Base-by-base conservation (phyloP, 2,888 invertebrate species). In the Leucophora obtusa region DNA sequence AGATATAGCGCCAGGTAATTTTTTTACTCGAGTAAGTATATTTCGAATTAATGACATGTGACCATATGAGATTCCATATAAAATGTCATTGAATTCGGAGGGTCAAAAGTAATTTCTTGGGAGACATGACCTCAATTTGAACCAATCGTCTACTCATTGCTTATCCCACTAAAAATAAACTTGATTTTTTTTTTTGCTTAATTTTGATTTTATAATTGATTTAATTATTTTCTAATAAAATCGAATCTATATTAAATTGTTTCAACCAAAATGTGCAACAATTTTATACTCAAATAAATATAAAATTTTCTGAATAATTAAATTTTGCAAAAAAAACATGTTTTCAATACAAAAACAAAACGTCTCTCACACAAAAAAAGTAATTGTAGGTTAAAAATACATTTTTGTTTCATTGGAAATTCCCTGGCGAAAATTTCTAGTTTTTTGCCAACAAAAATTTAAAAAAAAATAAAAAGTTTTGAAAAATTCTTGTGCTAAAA, bases 371-470 rank as follows among this genome's bases (percentile, higher is more conserved):
- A 28, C 28, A 54, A 56, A 1, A 21, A 50, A 21, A 47, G 62
- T 50, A 35, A 21, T 35, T 10, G 18, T 56, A n/a, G 28, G 28
- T 47, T 62, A 80, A 71, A 75, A 76, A 68, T 66, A 65, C 69
- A 78, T 70, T 69, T 74, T 33, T 56, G 54, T 78, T 74, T 78
- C 73, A 78, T 77, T 74, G 78, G 74, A 82, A 78, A 60, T 70
- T 82, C 70, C 82, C 73, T 79, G 78, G 78, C 68, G 69, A 62
- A 58, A 71, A 43, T 68, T 63, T 63, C 24, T 53, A 53, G 10
- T 62, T 47, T 35, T 63, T 63, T 71, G 66, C 70, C 74, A 78
- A 79, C 63, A 65, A n/a, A 35, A 69, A 56, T 50, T 72, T 54
- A 5, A 10, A 35, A 24, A 56, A 68, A 51, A 47, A 54, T 15